Base-by-base conservation (phyloP, 2,797 vertebrate genomes). In the Cetoscarus ocellatus region DNA sequence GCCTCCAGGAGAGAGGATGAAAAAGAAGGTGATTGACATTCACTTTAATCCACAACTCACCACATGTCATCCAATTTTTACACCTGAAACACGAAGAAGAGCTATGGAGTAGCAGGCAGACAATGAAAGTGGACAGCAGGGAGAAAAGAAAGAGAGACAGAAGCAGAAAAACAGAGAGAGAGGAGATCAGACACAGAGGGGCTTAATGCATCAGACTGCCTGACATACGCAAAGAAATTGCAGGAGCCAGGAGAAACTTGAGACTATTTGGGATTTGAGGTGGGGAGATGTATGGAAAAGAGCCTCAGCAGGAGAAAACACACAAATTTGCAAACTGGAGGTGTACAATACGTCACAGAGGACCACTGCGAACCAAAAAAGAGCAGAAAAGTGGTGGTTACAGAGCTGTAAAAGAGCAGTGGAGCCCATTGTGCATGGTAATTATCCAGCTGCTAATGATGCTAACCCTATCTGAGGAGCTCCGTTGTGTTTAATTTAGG, bases 1-100 rank as follows among this genome's bases (percentile, higher is more conserved):
- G 86, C 83, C 86, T 83, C 61, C 45, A 85, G 80, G 79, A 72
- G 50, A 73, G 57, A 49, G 86, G 80, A 92, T 87, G 77, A 87
- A 88, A 90, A 85, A 79, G 53, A 80, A 75, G 58, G 83, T 90
- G 91, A 91, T 88, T 91, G 91, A 88, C 88, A 89, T 89, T 77
- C 83, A 83, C 83, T 87, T 87, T 89, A 91, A 91, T 91, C 84
- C 88, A 79, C 76, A 84, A 80, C 80, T 84, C 83, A 68, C 85
- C 79, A 84, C 79, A 81, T 84, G 90, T 79, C 88, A 86, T 77
- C 73, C 88, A 92, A 83, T 89, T 89, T 83, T 78, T 86, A 86
- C 79, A 85, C 72, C 67, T 82, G 60, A 86, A 85, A 85, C 69
- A 77, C 3, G 19, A 51, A 77, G 70, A 79, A 70, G 70, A 86